Percentiles rank a stretch among this genome's conserved stretches.
Evolutionary conservation across 2,797 vertebrate genomes (phyloP).

Genomic region (Halcyon badia): DNA sequence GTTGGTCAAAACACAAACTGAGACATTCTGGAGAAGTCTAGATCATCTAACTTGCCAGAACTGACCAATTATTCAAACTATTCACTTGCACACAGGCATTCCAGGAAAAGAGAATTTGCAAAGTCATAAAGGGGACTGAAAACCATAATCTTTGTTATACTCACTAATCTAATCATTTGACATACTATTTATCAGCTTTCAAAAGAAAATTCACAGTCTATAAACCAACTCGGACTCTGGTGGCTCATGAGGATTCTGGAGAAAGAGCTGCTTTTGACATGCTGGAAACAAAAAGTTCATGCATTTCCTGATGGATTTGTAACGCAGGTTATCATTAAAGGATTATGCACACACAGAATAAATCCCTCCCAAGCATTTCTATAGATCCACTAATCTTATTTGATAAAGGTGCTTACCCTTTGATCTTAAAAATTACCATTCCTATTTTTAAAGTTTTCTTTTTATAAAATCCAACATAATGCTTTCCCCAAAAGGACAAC

Average conservation of each 20-base stretch:
- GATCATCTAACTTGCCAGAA: background rate
- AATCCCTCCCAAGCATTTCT: conserved; percentile 9
- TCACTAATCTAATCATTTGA: background rate
- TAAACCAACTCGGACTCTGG: background rate
- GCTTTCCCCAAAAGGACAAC: background rate
- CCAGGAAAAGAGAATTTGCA: background rate
- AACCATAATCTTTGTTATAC: background rate
- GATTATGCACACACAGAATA: conserved; percentile 5
- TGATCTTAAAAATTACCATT: conserved; percentile 24
- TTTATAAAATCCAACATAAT: conserved; percentile 16
- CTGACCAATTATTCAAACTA: background rate
- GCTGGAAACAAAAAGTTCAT: background rate
- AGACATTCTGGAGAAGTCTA: background rate
- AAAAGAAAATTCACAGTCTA: background rate
- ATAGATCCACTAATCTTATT: conserved; percentile 24
- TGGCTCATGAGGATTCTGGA: background rate
- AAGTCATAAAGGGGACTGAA: background rate
- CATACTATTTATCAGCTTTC: background rate
- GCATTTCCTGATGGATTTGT: background rate
- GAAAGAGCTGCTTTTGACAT: conserved; percentile 21
- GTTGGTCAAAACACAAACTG: background rate
- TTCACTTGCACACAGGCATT: background rate
- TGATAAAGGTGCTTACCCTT: conserved; percentile 23
- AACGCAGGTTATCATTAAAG: conserved; percentile 15
- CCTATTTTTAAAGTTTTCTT: conserved; percentile 27